phyloP scores from a whole-genome alignment of 2,888 invertebrate species.

The Eutolmus rufibarbis region DNA sequence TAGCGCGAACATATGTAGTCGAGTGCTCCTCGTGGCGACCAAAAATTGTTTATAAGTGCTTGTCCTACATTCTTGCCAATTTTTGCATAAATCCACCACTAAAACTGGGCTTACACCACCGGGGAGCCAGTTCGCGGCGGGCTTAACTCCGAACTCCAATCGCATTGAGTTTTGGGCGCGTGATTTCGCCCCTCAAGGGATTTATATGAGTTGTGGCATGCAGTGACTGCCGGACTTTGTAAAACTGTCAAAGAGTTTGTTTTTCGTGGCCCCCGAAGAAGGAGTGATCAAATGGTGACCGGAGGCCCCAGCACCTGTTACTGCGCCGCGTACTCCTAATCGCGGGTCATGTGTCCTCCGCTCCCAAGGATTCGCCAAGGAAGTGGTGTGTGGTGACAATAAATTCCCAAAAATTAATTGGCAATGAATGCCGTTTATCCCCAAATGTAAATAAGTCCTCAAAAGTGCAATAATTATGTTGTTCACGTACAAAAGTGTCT shows the following conservation, averaged over 20 bases:
- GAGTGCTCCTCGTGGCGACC: not conserved
- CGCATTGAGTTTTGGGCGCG: not conserved
- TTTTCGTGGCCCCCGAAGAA: too few species aligned
- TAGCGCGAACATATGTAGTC: conserved; percentile 35
- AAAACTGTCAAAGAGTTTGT: not conserved
- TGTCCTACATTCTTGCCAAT: not conserved
- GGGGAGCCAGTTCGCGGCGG: not conserved
- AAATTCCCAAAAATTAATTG: not conserved
- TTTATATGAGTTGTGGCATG: not conserved
- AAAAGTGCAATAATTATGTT: conserved; percentile 22
- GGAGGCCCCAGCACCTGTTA: not conserved
- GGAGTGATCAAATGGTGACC: not conserved
- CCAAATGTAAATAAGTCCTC: conserved; percentile 16
- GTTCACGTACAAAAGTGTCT: conserved; percentile 24
- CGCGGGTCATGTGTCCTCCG: not conserved
- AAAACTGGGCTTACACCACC: not conserved
- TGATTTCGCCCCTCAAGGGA: not conserved
- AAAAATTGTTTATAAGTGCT: not conserved
- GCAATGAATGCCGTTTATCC: too few species aligned
- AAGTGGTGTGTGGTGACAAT: conserved; percentile 29
- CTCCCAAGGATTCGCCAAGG: not conserved
- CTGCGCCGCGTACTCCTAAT: not conserved
- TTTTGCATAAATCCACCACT: not conserved
- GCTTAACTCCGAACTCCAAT: not conserved
- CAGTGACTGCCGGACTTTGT: not conserved